A percentile compares a stretch with the other conserved stretches of the same genome.
Conservation (phyloP, 2,888 invertebrate genomes). For the Tubiluchus corallicola region DNA sequence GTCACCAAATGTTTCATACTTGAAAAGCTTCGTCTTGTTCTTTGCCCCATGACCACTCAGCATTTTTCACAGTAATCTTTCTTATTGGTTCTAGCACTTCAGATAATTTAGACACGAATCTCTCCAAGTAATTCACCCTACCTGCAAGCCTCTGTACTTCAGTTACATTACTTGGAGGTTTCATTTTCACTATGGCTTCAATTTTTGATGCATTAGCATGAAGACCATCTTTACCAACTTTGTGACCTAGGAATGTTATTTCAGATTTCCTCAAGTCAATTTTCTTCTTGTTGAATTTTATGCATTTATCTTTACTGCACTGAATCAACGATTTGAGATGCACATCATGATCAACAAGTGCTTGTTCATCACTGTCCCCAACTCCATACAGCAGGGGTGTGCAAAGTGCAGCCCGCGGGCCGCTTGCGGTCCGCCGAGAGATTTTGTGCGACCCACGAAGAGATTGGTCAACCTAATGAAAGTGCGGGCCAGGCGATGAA, state of each 20-base stretch:
- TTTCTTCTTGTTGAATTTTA: constrained; percentile 8
- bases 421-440: too few relatives aligned
- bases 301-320: constrained; percentile 8
- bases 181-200: constrained; percentile 11
- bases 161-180: constrained; percentile 1
- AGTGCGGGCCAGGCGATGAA: too few relatives aligned
- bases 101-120: neutral
- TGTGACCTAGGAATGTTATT: neutral
- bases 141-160: neutral
- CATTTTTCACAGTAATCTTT: neutral
- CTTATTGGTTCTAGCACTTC: neutral
- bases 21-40: constrained; percentile 13
- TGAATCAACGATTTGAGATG: constrained; percentile 6
- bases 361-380: constrained; percentile 2
- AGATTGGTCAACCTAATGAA: too few relatives aligned
- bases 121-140: neutral
- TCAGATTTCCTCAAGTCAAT: neutral
- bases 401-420: too few relatives aligned
- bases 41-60: constrained; percentile 10
- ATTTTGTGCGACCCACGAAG: too few relatives aligned
- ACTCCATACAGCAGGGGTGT: too few relatives aligned
- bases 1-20: constrained; percentile 12
- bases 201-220: constrained; percentile 5
- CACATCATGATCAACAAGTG: neutral
- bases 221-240: neutral